Evolutionary conservation across 2,888 invertebrate genomes (phyloP).

Genomic region (Galerucella pusilla): DNA sequence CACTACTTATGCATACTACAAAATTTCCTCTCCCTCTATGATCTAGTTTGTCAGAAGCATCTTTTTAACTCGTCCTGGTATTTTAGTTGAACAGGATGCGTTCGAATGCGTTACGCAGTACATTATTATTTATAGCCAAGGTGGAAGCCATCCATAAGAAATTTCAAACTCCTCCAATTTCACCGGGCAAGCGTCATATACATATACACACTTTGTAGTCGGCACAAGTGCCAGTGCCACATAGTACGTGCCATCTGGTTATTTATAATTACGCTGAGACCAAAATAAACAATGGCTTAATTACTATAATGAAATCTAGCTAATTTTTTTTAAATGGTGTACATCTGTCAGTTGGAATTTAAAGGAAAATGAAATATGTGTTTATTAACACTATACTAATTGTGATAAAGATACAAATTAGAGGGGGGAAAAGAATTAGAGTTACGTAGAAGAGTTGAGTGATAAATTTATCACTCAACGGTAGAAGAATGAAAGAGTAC

Average conservation of each 20-base stretch:
- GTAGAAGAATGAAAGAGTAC: no score
- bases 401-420: no score
- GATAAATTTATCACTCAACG: no score
- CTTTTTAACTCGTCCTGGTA: neutral
- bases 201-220: neutral
- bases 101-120: slow-evolving; percentile 3
- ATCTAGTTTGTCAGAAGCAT: no score
- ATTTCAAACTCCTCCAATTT: neutral
- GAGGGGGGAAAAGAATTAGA: no score
- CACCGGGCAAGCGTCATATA: slow-evolving; percentile 1
- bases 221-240: slow-evolving; percentile 16
- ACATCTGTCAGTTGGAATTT: slow-evolving; percentile 2
- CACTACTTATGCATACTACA: no score
- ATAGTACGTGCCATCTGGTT: slow-evolving; percentile 29
- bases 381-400: no score
- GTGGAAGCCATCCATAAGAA: slow-evolving; percentile 16
- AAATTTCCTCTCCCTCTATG: no score
- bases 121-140: slow-evolving; percentile 12
- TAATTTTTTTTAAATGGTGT: slow-evolving; percentile 1
- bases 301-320: slow-evolving; percentile 34
- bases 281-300: slow-evolving; percentile 44
- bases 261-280: slow-evolving; percentile 35
- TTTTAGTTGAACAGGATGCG: slow-evolving; percentile 3
- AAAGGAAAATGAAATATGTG: slow-evolving; percentile 5
- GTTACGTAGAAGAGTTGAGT: no score